Evolutionary conservation across 2,113 vertebrate species (phyloP).

Genomic region (Hydrolagus affinis): DNA sequence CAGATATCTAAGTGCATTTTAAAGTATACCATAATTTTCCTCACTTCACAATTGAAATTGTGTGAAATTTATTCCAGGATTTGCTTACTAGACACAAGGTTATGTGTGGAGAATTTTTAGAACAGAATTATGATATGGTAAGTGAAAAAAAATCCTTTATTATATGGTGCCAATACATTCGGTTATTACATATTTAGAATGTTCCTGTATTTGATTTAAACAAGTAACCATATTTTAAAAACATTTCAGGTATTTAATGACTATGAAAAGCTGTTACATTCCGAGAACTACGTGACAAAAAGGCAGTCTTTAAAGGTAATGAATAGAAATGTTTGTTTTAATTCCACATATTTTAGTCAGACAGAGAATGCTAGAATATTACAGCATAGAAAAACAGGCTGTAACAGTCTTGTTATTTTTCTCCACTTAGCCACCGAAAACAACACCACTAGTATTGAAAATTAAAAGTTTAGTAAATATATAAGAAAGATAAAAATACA

Average conservation of each 20-base stretch:
- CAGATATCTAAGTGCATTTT: background rate
- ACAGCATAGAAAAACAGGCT: no score
- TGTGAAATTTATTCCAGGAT: constrained; percentile 60
- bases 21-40: background rate
- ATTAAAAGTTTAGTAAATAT: no score
- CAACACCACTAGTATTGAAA: no score
- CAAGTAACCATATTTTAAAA: background rate
- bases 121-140: constrained; percentile 85
- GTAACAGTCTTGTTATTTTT: no score
- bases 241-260: constrained; percentile 78
- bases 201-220: background rate
- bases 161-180: background rate
- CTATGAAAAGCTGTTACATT: constrained; percentile 93
- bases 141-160: constrained; percentile 46
- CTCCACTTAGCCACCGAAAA: no score
- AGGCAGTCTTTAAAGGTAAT: constrained; percentile 92
- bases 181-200: background rate
- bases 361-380: no score
- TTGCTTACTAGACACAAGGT: constrained; percentile 91
- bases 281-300: constrained; percentile 96
- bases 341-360: background rate
- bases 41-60: background rate
- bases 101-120: constrained; percentile 82
- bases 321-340: background rate
- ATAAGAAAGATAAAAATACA: no score